Percentiles rank a stretch among this genome's conserved stretches.
phyloP scores from a whole-genome alignment of 2,113 vertebrate genomes.

The Microcebus griseorufus region DNA sequence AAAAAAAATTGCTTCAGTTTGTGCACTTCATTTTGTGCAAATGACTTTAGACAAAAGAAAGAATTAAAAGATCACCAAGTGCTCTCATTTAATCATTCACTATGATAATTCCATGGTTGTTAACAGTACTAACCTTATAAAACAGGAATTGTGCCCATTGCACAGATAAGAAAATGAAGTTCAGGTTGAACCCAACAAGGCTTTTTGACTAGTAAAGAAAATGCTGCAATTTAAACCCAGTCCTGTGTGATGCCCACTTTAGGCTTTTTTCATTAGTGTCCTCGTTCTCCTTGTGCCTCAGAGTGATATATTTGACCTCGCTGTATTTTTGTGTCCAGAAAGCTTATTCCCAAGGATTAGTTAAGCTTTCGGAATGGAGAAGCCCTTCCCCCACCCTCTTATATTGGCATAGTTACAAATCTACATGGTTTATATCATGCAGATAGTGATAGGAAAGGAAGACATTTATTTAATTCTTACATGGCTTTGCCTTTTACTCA shows the following conservation, averaged over 20 bases:
- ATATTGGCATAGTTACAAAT: background rate
- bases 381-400: background rate
- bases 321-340: background rate
- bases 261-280: background rate
- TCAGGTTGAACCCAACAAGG: background rate
- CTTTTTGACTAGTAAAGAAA: background rate
- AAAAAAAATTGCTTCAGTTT: constrained; percentile 33
- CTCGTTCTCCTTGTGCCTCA: background rate
- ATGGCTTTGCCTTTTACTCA: constrained; percentile 73
- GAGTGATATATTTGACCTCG: background rate
- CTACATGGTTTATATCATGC: background rate
- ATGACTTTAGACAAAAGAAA: constrained; percentile 24
- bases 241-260: background rate
- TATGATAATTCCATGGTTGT: background rate
- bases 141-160: background rate
- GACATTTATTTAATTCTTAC: constrained; percentile 73
- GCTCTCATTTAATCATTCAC: background rate
- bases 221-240: background rate
- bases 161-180: background rate
- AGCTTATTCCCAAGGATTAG: background rate
- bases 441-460: constrained; percentile 59
- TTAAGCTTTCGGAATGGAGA: background rate
- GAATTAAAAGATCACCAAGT: background rate
- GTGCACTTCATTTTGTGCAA: constrained; percentile 25
- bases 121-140: background rate